Base-by-base conservation (phyloP, 2,797 vertebrate genomes). In the Labeo calbasu region DNA sequence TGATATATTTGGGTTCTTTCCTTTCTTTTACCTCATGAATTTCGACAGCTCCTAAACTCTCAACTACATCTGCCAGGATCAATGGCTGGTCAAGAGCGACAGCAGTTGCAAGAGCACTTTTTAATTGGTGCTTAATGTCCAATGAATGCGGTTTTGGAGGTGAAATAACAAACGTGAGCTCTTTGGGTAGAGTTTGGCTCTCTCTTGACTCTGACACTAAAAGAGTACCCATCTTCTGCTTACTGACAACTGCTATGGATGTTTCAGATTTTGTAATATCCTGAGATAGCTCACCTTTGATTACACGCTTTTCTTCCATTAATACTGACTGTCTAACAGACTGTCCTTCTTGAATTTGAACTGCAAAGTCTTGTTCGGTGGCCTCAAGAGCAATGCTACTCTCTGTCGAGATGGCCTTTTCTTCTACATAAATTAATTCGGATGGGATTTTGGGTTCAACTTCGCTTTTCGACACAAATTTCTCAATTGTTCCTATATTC, bases 281-380 rank as follows among this genome's bases (percentile, higher is more conserved):
- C 0, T 90, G 61, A 59, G 93, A 90, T 68, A 90, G 85, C 66
- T 97, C 96, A 70, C 97, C 94, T 21, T 85, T 91, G 63, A 97
- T 81, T 2, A 94, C 81, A 68, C 88, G 94, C 65, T 94, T 97
- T 92, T 98, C 96, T 83, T 97, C 95, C 85, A 96, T 93, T n/a
- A 92, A 70, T 83, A 99, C 92, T 0, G 96, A 95, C 91, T 97
- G 94, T 80, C 93, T 94, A 77, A 98, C 90, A 65, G 95, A 94
- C 89, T 96, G 96, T 32, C 95, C 95, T 89, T 98, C 96, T 13
- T 93, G 90, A 70, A 96, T 96, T 86, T 96, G 93, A 88, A 93
- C 92, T 46, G 96, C 96, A 91, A 95, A 95, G 89, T 97, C 96
- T 91, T 96, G 94, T 77, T 95, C 93, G 78, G 95, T 87, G 81